These are phyloP conservation scores for Ichneumon xanthorius DNA, from an alignment of 2,888 invertebrate genomes.

Conservation along the genomic window DNA sequence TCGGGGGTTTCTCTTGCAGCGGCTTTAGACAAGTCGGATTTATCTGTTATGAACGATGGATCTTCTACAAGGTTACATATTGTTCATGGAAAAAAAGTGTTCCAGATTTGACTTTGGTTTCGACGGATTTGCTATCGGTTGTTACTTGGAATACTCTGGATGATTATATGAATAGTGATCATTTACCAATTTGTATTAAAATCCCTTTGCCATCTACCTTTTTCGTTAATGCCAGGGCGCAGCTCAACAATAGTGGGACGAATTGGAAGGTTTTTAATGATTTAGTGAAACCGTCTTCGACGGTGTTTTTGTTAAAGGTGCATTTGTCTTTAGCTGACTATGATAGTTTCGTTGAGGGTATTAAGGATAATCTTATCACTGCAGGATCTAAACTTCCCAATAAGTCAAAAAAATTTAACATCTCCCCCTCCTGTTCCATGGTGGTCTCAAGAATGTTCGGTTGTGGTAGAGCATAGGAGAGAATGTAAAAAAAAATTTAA, in stretches of 20 bases:
- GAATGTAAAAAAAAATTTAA: background rate
- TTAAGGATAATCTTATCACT: background rate
- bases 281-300: background rate
- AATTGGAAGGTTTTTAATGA: background rate
- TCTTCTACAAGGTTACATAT: conserved; percentile 2
- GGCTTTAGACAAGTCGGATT: background rate
- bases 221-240: background rate
- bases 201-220: background rate
- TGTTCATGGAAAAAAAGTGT: background rate
- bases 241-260: background rate
- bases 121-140: background rate
- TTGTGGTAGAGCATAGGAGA: background rate
- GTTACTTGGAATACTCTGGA: background rate
- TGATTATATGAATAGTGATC: conserved; percentile 21
- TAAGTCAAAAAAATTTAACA: background rate
- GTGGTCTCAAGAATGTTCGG: background rate
- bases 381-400: background rate
- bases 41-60: background rate
- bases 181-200: conserved; percentile 1
- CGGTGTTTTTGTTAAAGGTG: background rate
- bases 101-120: conserved; percentile 15
- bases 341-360: background rate
- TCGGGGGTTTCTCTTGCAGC: background rate
- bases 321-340: background rate
- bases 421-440: too few species aligned